A percentile compares a stretch with the other conserved stretches of the same genome.
These are phyloP conservation scores for Nemoura dubitans DNA, from an alignment of 2,888 invertebrate species.

Conservation along the genomic window DNA sequence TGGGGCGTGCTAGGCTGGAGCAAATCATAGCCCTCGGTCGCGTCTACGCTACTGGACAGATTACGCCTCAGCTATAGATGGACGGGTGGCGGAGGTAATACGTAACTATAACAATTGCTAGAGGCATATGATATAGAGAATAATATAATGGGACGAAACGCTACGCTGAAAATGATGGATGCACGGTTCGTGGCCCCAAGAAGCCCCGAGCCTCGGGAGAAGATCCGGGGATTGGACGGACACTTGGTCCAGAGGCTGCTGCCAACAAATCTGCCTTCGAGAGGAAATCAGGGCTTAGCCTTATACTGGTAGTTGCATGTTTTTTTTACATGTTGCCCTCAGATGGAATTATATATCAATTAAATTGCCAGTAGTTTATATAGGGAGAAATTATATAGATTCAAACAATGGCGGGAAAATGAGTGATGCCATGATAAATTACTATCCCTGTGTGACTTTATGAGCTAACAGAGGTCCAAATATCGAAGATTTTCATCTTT, in stretches of 20 bases:
- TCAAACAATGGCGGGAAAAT: too few species aligned
- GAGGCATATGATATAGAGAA: background rate
- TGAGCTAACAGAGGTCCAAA: too few species aligned
- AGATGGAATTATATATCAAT: too few species aligned
- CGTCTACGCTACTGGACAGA: background rate
- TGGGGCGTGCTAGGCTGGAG: conserved; percentile 7
- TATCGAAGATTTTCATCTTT: too few species aligned
- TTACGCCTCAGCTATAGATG: background rate
- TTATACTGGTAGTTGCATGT: too few species aligned
- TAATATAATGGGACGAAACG: background rate
- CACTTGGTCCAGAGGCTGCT: background rate
- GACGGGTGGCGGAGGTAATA: background rate
- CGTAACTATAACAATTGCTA: conserved; percentile 5
- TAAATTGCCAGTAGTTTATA: too few species aligned
- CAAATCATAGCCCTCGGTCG: conserved; percentile 34
- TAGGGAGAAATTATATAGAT: too few species aligned
- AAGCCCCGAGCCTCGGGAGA: background rate
- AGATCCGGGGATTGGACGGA: background rate
- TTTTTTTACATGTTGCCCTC: too few species aligned
- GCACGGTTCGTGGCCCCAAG: background rate
- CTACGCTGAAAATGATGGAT: background rate
- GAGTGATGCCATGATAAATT: too few species aligned
- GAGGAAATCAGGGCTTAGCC: too few species aligned
- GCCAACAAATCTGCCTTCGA: background rate
- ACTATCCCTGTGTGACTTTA: too few species aligned